phyloP scores from a whole-genome alignment of 2,113 vertebrate species.

The Nannobrachium achirus region DNA sequence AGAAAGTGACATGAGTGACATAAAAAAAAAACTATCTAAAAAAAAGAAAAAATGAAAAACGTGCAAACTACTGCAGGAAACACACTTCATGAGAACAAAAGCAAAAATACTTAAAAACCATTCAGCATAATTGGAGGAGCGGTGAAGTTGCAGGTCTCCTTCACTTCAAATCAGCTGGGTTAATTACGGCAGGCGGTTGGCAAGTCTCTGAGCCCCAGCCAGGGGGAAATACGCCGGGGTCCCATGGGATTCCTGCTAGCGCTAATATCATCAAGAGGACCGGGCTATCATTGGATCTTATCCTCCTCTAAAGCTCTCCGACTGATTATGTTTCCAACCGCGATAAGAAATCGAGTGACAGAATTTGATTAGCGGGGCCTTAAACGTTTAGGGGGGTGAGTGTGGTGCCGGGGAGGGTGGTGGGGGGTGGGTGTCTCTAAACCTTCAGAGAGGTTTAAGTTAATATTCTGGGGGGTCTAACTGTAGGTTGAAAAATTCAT shows the following conservation, averaged over 20 bases:
- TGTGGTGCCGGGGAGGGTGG: conserved; percentile 22
- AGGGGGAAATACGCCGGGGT: conserved; percentile 20
- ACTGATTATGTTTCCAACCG: conserved; percentile 52
- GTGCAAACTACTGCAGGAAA: not conserved
- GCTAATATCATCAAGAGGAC: conserved; percentile 45
- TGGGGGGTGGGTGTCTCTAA: conserved; percentile 23
- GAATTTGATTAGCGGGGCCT: conserved; percentile 54
- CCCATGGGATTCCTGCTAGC: conserved; percentile 36
- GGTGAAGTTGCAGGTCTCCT: not conserved
- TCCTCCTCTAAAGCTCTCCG: conserved; percentile 45
- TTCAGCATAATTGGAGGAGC: not conserved
- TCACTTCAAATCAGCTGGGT: conserved; percentile 26
- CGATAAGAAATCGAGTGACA: conserved; percentile 57
- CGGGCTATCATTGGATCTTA: conserved; percentile 51
- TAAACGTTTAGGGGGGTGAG: conserved; percentile 41
- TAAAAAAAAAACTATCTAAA: not conserved
- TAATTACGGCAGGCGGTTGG: conserved; percentile 50
- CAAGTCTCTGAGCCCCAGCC: conserved; percentile 8
- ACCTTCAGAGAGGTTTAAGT: conserved; percentile 42
- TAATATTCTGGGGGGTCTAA: conserved; percentile 48
- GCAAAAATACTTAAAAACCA: not conserved
- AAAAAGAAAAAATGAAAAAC: not conserved
- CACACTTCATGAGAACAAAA: not conserved
- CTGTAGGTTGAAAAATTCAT: conserved; percentile 65
- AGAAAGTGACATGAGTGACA: no score